Evolutionary conservation across 2,113 vertebrate genomes (phyloP).

Genomic region (Rhabdomys dilectus): DNA sequence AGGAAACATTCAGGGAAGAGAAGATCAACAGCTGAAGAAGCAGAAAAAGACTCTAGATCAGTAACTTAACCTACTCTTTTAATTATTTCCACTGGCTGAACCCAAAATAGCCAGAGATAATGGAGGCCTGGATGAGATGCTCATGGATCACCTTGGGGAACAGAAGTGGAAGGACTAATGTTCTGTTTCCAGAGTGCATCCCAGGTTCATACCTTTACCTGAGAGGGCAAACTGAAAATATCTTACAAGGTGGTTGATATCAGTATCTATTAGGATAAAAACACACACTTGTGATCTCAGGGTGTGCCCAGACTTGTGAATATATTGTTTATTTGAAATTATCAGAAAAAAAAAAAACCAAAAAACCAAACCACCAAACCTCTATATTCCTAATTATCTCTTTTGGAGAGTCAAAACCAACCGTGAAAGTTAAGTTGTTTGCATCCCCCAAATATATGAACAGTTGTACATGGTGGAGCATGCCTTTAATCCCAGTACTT

Average conservation of each 20-base stretch:
- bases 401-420: background rate
- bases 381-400: slow-evolving; percentile 2
- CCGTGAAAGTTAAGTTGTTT: background rate
- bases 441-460: background rate
- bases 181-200: too few species aligned
- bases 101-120: background rate
- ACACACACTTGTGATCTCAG: background rate
- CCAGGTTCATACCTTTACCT: background rate
- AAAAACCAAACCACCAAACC: background rate
- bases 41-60: slow-evolving; percentile 18
- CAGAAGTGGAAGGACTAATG: background rate
- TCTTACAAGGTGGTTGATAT: background rate
- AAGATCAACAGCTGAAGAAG: background rate
- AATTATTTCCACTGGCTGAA: background rate
- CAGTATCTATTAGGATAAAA: background rate
- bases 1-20: background rate
- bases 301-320: background rate
- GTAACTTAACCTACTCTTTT: background rate
- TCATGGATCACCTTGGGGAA: too few species aligned
- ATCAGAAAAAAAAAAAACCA: background rate
- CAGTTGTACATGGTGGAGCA: background rate
- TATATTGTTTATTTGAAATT: background rate
- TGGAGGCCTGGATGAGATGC: background rate
- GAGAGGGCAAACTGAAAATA: background rate
- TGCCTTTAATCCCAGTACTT: background rate